Conservation (phyloP, 1,140 invertebrate species). For the Pentalonia nigronervosa region DNA sequence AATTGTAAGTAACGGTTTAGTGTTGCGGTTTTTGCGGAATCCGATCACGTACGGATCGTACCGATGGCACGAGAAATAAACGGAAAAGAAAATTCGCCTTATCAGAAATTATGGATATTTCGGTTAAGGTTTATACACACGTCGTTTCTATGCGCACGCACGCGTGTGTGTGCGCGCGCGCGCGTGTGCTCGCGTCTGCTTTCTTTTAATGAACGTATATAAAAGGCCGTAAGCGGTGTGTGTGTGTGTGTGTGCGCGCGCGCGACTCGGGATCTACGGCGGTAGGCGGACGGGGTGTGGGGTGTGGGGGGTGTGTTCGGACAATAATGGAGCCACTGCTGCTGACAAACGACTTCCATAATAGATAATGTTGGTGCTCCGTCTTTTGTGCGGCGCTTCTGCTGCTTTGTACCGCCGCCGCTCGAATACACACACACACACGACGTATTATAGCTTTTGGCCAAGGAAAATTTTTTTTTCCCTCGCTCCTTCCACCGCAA, state of each 20-base stretch:
- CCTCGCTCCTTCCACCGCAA: background rate
- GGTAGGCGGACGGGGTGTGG: background rate
- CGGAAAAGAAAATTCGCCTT: conserved; percentile 14
- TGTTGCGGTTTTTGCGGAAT: background rate
- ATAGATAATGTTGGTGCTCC: conserved; percentile 53
- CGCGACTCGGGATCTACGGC: background rate
- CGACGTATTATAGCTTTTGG: background rate
- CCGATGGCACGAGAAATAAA: background rate
- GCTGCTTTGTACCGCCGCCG: background rate
- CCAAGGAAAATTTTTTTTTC: background rate
- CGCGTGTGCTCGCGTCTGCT: background rate
- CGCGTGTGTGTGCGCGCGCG: background rate
- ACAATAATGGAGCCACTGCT: conserved; percentile 43
- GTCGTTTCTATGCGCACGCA: background rate
- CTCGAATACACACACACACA: background rate
- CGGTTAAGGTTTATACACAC: background rate
- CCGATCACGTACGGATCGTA: conserved; percentile 35
- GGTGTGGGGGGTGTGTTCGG: background rate
- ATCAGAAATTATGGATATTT: conserved; percentile 54
- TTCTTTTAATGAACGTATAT: conserved; percentile 27
- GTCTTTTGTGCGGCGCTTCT: conserved; percentile 35
- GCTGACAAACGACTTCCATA: conserved; percentile 54
- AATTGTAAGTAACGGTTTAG: conserved; percentile 46
- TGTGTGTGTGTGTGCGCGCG: background rate
- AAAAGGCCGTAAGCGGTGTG: background rate